Conservation (phyloP, 30 jellyfish, hydroid and myxozoan species). For the Chrysaora quinquecirrha region DNA sequence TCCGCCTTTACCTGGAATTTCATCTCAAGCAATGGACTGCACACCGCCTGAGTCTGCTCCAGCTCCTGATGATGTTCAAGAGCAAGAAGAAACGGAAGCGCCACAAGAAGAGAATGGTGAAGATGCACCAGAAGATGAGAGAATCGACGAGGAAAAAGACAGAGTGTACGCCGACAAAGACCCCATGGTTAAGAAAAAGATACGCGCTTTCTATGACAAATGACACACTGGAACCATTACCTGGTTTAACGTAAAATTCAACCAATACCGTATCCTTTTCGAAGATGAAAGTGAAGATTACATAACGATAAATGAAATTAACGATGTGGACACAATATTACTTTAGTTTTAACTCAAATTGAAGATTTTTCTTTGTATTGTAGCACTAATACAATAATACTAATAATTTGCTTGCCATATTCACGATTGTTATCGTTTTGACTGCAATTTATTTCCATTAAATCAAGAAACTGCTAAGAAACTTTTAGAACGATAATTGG, state of each 20-base stretch:
- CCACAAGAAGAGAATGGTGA: too few relatives aligned
- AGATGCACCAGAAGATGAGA: constrained; percentile 34
- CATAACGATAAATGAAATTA: constrained; percentile 2
- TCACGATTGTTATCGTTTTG: too few relatives aligned
- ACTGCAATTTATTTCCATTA: too few relatives aligned
- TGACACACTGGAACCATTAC: constrained; percentile 49
- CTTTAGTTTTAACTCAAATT: too few relatives aligned
- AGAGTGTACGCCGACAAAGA: constrained; percentile 9
- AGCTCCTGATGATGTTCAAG: constrained; percentile 17
- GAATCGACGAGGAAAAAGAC: constrained; percentile 22
- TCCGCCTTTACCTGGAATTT: constrained; percentile 2
- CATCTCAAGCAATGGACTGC: constrained; percentile 20
- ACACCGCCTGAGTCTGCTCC: constrained; percentile 6
- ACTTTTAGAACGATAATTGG: too few relatives aligned
- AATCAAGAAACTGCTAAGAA: too few relatives aligned
- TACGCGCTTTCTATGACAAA: constrained; percentile 29
- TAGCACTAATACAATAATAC: too few relatives aligned
- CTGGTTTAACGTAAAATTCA: constrained; percentile 24
- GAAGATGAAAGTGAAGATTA: constrained; percentile 38
- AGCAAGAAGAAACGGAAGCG: constrained; percentile 2
- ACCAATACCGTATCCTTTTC: constrained; percentile 26
- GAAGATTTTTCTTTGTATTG: too few relatives aligned
- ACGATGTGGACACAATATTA: constrained; percentile 15
- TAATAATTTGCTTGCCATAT: too few relatives aligned
- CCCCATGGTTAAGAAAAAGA: background rate